Percentiles rank a stretch among this genome's conserved stretches.
phyloP scores from a whole-genome alignment of 2,888 invertebrate genomes.

The Microplitis manilae region DNA sequence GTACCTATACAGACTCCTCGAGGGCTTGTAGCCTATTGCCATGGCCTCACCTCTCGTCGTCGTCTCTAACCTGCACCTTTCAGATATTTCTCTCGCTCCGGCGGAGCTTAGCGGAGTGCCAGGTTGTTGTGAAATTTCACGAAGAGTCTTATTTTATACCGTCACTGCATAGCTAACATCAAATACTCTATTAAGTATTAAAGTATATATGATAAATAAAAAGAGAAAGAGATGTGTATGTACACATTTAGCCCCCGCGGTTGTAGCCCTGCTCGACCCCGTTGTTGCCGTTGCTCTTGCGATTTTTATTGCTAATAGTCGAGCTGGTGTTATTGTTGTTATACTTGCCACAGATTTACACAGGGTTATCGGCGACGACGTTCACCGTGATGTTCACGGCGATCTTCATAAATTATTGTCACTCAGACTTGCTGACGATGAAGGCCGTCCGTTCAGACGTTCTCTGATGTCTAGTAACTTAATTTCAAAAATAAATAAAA shows the following conservation, averaged over 20 bases:
- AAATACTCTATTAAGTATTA: slow-evolving; percentile 22
- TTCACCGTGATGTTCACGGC: slow-evolving; percentile 1
- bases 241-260: slow-evolving; percentile 27
- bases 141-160: slow-evolving; percentile 27
- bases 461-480: not conserved
- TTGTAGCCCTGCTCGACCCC: slow-evolving; percentile 28
- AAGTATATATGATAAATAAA: slow-evolving; percentile 25
- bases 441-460: not conserved
- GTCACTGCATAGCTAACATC: slow-evolving; percentile 26
- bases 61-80: slow-evolving; percentile 64
- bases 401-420: slow-evolving; percentile 15
- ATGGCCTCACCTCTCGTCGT: slow-evolving; percentile 57
- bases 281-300: slow-evolving; percentile 9
- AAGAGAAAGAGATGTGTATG: slow-evolving; percentile 30
- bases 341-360: slow-evolving; percentile 11
- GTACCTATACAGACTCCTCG: slow-evolving; percentile 50
- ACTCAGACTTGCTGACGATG: not conserved
- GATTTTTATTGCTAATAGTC: slow-evolving; percentile 1
- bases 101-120: slow-evolving; percentile 43
- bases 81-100: slow-evolving; percentile 64
- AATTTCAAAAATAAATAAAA: not conserved
- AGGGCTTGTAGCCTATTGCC: slow-evolving; percentile 54
- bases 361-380: slow-evolving; percentile 1
- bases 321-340: not conserved
- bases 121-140: slow-evolving; percentile 56